Percentiles rank a stretch among this genome's conserved stretches.
Conservation (phyloP, 1,140 invertebrate genomes). For the Kradibia gibbosae region DNA sequence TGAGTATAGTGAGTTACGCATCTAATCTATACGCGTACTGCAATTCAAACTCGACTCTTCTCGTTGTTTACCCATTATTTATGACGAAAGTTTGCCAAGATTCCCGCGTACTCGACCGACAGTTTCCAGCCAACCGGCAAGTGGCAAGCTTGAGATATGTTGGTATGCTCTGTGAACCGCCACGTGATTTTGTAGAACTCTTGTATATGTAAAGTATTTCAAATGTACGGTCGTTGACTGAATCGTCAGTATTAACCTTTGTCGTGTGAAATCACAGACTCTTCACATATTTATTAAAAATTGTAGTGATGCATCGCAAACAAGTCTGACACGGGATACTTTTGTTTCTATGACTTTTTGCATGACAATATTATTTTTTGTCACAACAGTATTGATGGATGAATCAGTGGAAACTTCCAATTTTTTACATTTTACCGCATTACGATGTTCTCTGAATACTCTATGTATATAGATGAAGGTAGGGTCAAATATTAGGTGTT, state of each 20-base stretch:
- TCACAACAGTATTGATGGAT: too few relatives aligned
- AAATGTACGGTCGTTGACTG: too few relatives aligned
- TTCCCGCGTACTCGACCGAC: constrained; percentile 54
- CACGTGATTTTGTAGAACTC: not conserved
- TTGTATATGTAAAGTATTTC: not conserved
- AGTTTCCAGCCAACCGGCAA: constrained; percentile 37
- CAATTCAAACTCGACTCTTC: constrained; percentile 42
- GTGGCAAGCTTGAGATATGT: constrained; percentile 40
- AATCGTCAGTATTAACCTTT: too few relatives aligned
- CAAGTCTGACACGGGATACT: too few relatives aligned
- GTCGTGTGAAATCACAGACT: too few relatives aligned
- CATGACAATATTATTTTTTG: too few relatives aligned
- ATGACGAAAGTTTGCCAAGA: constrained; percentile 70
- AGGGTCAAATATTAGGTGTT: not conserved
- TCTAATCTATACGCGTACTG: constrained; percentile 5
- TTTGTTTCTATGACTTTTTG: too few relatives aligned
- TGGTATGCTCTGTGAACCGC: not conserved
- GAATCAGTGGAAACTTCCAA: not conserved
- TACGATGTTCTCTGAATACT: constrained; percentile 1
- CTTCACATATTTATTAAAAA: too few relatives aligned
- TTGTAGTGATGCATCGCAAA: too few relatives aligned
- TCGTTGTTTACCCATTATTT: constrained; percentile 71
- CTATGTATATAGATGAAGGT: not conserved
- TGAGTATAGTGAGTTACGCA: constrained; percentile 53
- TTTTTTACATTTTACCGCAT: not conserved